These are phyloP conservation scores for Holothuria glaberrima DNA, from an alignment of 35 echinoderm and acorn worm genomes.

Conservation along the genomic window DNA sequence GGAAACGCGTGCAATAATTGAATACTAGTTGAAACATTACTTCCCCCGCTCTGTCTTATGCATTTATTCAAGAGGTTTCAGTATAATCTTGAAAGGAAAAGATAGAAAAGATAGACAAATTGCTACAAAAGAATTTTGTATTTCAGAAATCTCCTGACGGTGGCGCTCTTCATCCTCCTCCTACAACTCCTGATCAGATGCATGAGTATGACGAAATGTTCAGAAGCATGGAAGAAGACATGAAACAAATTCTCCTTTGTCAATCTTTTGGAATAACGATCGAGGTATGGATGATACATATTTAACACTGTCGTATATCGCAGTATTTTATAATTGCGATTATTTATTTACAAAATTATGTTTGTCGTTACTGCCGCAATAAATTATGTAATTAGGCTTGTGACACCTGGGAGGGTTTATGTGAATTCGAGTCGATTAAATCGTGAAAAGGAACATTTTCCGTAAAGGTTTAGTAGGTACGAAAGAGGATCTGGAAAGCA, in stretches of 20 bases:
- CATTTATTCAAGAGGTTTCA: too few relatives aligned
- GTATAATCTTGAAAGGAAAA: too few relatives aligned
- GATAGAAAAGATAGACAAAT: too few relatives aligned
- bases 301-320: background rate
- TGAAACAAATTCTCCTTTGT: conserved; percentile 79
- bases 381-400: background rate
- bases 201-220: conserved; percentile 41
- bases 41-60: too few relatives aligned
- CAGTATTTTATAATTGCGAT: background rate
- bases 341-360: background rate
- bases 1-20: too few relatives aligned
- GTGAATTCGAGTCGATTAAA: too few relatives aligned
- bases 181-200: background rate
- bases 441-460: too few relatives aligned
- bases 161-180: background rate
- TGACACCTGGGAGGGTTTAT: too few relatives aligned
- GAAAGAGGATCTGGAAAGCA: too few relatives aligned
- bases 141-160: too few relatives aligned
- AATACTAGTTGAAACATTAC: too few relatives aligned
- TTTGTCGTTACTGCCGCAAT: background rate
- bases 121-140: background rate
- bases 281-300: conserved; percentile 22
- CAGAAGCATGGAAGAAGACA: conserved; percentile 60
- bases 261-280: conserved; percentile 82
- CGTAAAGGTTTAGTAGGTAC: too few relatives aligned